These are phyloP conservation scores for Lacanobia oleracea DNA, from an alignment of 2,888 invertebrate genomes.

Conservation along the genomic window DNA sequence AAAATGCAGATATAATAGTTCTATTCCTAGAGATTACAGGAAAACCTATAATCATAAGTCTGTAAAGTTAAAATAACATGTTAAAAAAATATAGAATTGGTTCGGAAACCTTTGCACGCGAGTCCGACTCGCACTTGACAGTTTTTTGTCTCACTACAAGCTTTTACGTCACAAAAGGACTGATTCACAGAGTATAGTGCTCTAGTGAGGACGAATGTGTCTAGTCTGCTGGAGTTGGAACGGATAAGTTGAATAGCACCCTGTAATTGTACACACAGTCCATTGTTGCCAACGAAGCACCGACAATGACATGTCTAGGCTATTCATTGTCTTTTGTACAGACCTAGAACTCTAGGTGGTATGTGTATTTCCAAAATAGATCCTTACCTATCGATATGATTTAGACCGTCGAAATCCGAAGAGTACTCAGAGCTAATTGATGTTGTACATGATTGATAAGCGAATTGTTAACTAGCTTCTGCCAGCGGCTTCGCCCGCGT, in stretches of 20 bases:
- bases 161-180: conserved; percentile 31
- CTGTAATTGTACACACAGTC: conserved; percentile 40
- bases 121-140: too few relatives aligned
- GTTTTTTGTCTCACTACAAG: neutral
- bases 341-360: neutral
- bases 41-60: too few relatives aligned
- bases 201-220: conserved; percentile 41
- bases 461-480: too few relatives aligned
- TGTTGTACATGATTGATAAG: conserved; percentile 1
- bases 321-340: conserved; percentile 28
- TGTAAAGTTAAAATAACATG: too few relatives aligned
- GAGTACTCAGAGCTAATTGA: neutral
- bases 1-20: too few relatives aligned
- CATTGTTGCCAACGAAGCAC: conserved; percentile 43
- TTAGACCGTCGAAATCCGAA: neutral
- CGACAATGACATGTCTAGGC: conserved; percentile 43
- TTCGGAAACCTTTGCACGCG: too few relatives aligned
- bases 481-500: too few relatives aligned
- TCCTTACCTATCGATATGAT: neutral
- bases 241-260: conserved; percentile 49
- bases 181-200: conserved; percentile 18
- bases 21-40: too few relatives aligned
- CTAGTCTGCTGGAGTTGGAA: conserved; percentile 35
- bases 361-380: conserved; percentile 13
- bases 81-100: too few relatives aligned